A percentile compares a stretch with the other conserved stretches of the same genome.
Evolutionary conservation across 2,113 vertebrate genomes (phyloP).

Genomic region (Megatriorchis doriae): DNA sequence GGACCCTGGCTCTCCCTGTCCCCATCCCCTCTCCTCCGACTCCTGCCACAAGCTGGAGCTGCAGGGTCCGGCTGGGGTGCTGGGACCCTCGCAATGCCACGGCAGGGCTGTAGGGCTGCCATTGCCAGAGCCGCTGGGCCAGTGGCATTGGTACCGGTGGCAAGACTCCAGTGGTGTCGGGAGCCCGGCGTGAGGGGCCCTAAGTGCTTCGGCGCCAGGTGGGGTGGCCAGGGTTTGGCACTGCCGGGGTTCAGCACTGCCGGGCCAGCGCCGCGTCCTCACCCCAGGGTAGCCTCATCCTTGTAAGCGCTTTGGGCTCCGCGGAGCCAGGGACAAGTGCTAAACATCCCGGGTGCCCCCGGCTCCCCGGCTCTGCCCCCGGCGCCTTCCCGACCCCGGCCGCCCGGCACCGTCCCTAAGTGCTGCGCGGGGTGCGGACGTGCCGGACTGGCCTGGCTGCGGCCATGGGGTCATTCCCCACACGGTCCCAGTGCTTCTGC

Average conservation of each 20-base stretch:
- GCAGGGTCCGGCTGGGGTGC: neutral
- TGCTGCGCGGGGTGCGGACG: neutral
- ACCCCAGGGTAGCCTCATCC: neutral
- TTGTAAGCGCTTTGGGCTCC: neutral
- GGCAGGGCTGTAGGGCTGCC: neutral
- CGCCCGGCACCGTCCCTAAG: neutral
- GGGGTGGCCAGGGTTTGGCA: neutral
- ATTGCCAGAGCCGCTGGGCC: neutral
- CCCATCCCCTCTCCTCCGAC: neutral
- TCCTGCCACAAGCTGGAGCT: neutral
- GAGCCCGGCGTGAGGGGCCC: neutral
- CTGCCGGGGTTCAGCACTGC: neutral
- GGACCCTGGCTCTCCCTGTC: neutral
- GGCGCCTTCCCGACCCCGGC: neutral
- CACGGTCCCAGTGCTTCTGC: neutral
- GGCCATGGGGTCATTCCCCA: neutral
- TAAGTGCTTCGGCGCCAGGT: slow-evolving; percentile 28
- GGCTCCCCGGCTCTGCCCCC: neutral
- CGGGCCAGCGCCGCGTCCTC: neutral
- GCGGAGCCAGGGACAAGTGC: slow-evolving; percentile 21
- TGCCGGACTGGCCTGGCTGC: neutral
- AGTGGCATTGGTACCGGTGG: neutral
- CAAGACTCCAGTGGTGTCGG: neutral
- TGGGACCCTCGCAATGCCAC: neutral
- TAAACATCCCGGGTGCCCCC: neutral